A percentile compares a stretch with the other conserved stretches of the same genome.
phyloP scores from a whole-genome alignment of 2,113 vertebrate genomes.

The Sigmodon hispidus region DNA sequence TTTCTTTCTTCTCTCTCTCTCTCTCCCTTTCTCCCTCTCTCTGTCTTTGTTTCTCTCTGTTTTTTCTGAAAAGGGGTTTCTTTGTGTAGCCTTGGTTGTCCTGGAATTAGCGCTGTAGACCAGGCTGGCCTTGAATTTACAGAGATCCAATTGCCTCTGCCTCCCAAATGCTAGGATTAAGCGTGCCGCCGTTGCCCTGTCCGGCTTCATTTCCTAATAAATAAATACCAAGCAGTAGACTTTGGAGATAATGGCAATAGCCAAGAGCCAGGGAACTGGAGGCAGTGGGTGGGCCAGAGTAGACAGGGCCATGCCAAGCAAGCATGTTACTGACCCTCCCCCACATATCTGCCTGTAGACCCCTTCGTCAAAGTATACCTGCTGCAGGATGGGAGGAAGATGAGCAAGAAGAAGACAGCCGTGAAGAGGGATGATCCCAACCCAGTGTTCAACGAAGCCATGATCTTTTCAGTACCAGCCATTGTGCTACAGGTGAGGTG shows the following conservation, averaged over 20 bases:
- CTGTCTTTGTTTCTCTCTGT: too few species aligned
- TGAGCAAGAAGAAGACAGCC: constrained; percentile 99
- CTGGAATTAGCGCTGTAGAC: neutral
- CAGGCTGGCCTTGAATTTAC: neutral
- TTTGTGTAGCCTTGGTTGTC: neutral
- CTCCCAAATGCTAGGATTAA: neutral
- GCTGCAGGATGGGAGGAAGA: constrained; percentile 97
- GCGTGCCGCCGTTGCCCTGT: rapidly evolving
- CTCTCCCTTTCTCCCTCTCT: too few species aligned
- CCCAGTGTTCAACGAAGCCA: constrained; percentile 98
- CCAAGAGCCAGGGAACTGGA: neutral
- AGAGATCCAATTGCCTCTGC: neutral
- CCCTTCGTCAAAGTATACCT: constrained; percentile 99
- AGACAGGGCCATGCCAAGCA: neutral
- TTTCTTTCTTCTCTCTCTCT: too few species aligned
- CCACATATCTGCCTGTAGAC: constrained; percentile 83
- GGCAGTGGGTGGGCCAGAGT: neutral
- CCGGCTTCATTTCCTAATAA: neutral
- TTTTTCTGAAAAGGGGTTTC: neutral
- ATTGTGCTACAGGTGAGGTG: constrained; percentile 92
- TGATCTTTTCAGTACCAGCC: constrained; percentile 98
- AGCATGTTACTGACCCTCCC: neutral
- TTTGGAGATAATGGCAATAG: neutral
- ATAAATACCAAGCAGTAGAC: neutral
- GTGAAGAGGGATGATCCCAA: constrained; percentile 96